A percentile compares a stretch with the other conserved stretches of the same genome.
phyloP scores from a whole-genome alignment of 2,888 invertebrate species.

The Epistrophe grossulariae region DNA sequence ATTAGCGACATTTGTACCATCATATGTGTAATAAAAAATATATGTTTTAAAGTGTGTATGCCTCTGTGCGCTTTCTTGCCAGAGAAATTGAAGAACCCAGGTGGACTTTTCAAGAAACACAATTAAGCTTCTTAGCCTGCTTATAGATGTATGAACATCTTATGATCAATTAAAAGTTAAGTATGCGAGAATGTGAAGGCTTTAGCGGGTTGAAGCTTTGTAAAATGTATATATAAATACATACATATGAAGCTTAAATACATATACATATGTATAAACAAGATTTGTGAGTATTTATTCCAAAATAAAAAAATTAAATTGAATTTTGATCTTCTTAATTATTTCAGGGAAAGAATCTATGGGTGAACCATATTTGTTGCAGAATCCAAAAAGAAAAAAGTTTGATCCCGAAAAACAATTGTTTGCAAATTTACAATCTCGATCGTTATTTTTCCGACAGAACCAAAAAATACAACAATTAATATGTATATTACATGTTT shows the following conservation, averaged over 20 bases:
- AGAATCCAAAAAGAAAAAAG: too few species aligned
- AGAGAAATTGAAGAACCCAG: constrained; percentile 48
- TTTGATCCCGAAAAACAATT: too few species aligned
- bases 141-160: constrained; percentile 68
- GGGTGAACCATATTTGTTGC: too few species aligned
- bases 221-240: background rate
- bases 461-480: too few species aligned
- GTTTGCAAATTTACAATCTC: too few species aligned
- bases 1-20: constrained; percentile 77
- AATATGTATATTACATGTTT: too few species aligned
- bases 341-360: too few species aligned
- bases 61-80: constrained; percentile 39
- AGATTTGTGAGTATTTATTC: background rate
- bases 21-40: constrained; percentile 57
- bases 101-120: constrained; percentile 61
- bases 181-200: constrained; percentile 56
- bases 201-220: constrained; percentile 24
- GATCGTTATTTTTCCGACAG: too few species aligned
- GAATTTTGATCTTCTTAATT: too few species aligned
- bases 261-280: background rate
- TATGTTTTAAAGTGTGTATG: constrained; percentile 27
- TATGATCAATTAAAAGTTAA: constrained; percentile 71
- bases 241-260: background rate
- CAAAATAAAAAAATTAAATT: background rate
- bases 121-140: constrained; percentile 74